Percentiles rank a stretch among this genome's conserved stretches.
Evolutionary conservation across 1,140 invertebrate species (phyloP).

Genomic region (Scaptomyza hsui): DNA sequence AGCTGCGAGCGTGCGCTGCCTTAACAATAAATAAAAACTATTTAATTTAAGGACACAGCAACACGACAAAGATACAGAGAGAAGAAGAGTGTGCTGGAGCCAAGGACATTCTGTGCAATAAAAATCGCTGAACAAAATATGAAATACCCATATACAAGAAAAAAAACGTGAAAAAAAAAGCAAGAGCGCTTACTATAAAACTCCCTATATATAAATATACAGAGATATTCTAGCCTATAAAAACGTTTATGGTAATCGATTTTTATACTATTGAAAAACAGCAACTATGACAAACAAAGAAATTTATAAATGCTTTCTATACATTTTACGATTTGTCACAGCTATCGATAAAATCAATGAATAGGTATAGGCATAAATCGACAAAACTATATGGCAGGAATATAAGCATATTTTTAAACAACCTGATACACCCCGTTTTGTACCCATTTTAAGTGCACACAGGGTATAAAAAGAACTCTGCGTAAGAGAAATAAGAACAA

Average conservation of each 20-base stretch:
- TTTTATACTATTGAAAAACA: too few relatives aligned
- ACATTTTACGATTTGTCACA: too few relatives aligned
- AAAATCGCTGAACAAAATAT: constrained; percentile 54
- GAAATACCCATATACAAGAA: constrained; percentile 42
- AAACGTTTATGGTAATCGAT: too few relatives aligned
- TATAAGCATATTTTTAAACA: too few relatives aligned
- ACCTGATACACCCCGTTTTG: too few relatives aligned
- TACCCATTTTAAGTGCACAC: not conserved
- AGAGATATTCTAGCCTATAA: too few relatives aligned
- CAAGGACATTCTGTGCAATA: constrained; percentile 17
- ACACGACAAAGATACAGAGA: not conserved
- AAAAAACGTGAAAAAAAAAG: constrained; percentile 4
- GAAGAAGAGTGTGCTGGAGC: constrained; percentile 4
- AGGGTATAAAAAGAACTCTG: not conserved
- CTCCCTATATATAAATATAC: not conserved
- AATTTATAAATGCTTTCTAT: too few relatives aligned
- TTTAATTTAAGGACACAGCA: constrained; percentile 68
- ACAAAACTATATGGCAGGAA: too few relatives aligned
- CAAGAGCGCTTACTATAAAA: not conserved
- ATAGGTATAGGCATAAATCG: too few relatives aligned
- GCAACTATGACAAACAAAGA: too few relatives aligned
- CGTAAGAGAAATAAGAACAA: constrained; percentile 6
- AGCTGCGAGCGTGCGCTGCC: constrained; percentile 40
- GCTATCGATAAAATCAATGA: too few relatives aligned
- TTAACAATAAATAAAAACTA: constrained; percentile 81